Base-by-base conservation (phyloP, 2,113 vertebrate species). In the Myrmophylax atrothorax region DNA sequence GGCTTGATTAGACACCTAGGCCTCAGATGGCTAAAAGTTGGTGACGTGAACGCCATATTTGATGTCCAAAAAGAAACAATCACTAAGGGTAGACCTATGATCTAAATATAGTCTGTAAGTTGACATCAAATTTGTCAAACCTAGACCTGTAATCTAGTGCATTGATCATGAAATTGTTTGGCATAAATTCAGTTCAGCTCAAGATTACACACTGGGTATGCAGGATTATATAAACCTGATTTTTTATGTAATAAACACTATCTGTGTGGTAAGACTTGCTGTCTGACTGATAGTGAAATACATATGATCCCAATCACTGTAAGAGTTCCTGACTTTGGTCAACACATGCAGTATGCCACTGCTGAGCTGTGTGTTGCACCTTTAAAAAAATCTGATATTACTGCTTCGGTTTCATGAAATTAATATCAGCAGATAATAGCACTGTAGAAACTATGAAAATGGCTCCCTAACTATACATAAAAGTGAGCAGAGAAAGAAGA, bases 261-360 rank as follows among this genome's bases (percentile, higher is more conserved):
- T n/a, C 14, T 60, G 20, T 0, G 0, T 47, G 14, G 6, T 25
- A 62, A 46, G 35, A 62, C 12, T 58, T 74, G 7, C 18, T 47
- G 10, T 35, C 28, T 50, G 44, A 18, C 20, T 93, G 38, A 52
- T 5, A 26, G 35, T 47, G 42, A 80, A 73, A 63, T 40, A 40
- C 6, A 84, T 1, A 52, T 47, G 64, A 80, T 37, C 22, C 8
- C 1, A 1, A 1, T 0, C 2, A 1, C 23, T 66, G 9, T 64
- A 56, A 37, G 40, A 77, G 7, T 31, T 69, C n/a, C 37, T 85
- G 44, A 35, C 35, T 80, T 64, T 22, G 31, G 35, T 40, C 67
- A 73, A 67, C 29, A 73, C 4, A 22, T 10, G 58, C 33, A 64
- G 23, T 24, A 9, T 59, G 38, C 5, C n/a, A 37, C 10, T 1